Base-by-base conservation (phyloP, 1,140 invertebrate species). In the Tetramorium alpestre region DNA sequence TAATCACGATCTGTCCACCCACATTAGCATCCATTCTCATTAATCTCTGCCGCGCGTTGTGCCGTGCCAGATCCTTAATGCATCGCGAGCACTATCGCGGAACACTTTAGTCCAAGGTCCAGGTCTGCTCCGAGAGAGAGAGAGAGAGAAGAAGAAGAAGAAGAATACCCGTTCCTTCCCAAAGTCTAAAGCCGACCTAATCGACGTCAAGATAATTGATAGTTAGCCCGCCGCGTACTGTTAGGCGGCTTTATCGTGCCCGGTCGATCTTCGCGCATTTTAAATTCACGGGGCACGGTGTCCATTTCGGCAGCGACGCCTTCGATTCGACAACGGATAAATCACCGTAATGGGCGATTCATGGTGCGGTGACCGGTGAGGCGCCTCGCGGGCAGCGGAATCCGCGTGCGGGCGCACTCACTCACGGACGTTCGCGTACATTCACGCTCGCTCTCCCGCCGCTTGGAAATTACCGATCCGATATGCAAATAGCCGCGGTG, bases 391-490 rank as follows among this genome's bases (percentile, higher is more conserved):
- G 78, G 51, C 77, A 73, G 54, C 69, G 54, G 72, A 56, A 75
- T 88, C 75, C 58, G 67, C 54, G 38, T 49, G n/a, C 54, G 33
- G 16, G 41, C 25, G 51, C 16, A n/a, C 44, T n/a, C 13, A 33
- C 51, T 38, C 51, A 28, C 62, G 28, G 8, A 47, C 22, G 56
- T n/a, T 47, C 47, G 13, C 65, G 44, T 28, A 41, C 62, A 16
- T 70, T 41, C 51, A 25, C 76, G 16, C 81, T 16, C 5, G 56
- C 65, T 54, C 67, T 76, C 82, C 38, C 88, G 88, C 80, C 85
- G 77, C 81, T 91, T 91, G 91, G 92, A 93, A 93, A 93, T 93
- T 93, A 91, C 92, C 91, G 92, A 93, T 93, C 92, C 90, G 92
- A 93, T 93, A 93, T 93, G 93, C 92, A 93, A 93, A 93, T 93